Percentiles rank a stretch among this genome's conserved stretches.
These are phyloP conservation scores for Drosophila cognata DNA, from an alignment of 2,888 invertebrate species.

Conservation along the genomic window DNA sequence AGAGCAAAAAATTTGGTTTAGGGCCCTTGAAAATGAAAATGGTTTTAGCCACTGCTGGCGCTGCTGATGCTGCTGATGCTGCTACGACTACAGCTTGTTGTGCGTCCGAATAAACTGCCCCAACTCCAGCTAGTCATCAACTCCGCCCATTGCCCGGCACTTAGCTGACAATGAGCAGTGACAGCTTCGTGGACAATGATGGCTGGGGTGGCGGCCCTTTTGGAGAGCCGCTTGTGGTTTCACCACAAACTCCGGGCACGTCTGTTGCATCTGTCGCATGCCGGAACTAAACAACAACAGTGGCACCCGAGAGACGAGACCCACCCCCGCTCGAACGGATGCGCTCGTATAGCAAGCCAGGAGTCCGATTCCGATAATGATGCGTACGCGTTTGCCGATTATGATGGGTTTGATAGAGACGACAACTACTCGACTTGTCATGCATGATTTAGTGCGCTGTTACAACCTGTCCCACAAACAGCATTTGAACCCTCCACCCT, in stretches of 20 bases:
- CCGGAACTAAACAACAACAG: conserved; percentile 76
- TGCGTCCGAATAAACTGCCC: conserved; percentile 28
- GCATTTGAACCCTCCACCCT: conserved; percentile 11
- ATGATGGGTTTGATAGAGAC: conserved; percentile 78
- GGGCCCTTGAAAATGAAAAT: conserved; percentile 74
- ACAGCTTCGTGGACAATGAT: conserved; percentile 53
- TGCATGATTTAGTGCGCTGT: conserved; percentile 74
- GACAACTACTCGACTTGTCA: conserved; percentile 79
- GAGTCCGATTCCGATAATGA: conserved; percentile 66
- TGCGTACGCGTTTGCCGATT: conserved; percentile 71
- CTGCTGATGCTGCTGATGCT: conserved; percentile 21
- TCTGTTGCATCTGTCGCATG: conserved; percentile 75
- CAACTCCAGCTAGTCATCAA: conserved; percentile 13
- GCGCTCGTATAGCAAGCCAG: conserved; percentile 6
- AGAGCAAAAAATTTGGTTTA: conserved; percentile 68
- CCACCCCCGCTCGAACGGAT: conserved; percentile 12
- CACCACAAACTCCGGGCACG: conserved; percentile 57
- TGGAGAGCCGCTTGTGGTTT: conserved; percentile 72
- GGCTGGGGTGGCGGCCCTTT: conserved; percentile 30
- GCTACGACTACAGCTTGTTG: conserved; percentile 45
- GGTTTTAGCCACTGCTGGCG: conserved; percentile 43
- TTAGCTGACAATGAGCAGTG: conserved; percentile 79
- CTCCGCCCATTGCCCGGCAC: conserved; percentile 60
- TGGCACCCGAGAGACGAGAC: conserved; percentile 44
- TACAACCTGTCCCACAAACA: conserved; percentile 30